Percentiles rank a stretch among this genome's conserved stretches.
These are phyloP conservation scores for Phyllotis vaccarum DNA, from an alignment of 2,797 vertebrate species.

Conservation along the genomic window DNA sequence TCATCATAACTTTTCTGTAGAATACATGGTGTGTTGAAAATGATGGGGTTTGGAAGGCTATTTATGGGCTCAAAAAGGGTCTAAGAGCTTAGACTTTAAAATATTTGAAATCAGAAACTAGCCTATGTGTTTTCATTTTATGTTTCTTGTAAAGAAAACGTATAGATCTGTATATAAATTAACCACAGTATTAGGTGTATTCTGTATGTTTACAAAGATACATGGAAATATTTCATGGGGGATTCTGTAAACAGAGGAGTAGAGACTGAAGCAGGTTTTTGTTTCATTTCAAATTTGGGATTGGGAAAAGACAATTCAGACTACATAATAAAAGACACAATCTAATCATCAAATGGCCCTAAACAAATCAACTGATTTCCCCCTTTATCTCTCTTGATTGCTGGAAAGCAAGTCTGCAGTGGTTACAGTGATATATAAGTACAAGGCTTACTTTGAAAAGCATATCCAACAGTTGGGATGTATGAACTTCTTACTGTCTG, in stretches of 20 bases:
- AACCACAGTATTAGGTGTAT: background rate
- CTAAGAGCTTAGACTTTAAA: background rate
- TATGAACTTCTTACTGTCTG: background rate
- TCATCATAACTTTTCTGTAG: background rate
- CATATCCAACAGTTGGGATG: background rate
- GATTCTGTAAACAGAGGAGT: background rate
- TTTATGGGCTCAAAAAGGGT: background rate
- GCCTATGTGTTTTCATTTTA: background rate
- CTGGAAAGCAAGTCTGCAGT: background rate
- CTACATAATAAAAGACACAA: background rate
- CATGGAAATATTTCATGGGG: conserved; percentile 21
- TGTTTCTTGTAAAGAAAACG: conserved; percentile 55
- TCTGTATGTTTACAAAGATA: background rate
- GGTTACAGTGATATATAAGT: conserved; percentile 53
- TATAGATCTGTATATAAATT: conserved; percentile 17
- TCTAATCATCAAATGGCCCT: background rate
- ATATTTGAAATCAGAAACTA: conserved; percentile 38
- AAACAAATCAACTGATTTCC: background rate
- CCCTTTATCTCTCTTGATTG: background rate
- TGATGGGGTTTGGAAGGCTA: background rate
- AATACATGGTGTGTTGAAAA: background rate
- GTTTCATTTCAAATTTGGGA: conserved; percentile 23
- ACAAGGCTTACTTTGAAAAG: conserved; percentile 29
- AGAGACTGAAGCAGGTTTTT: conserved; percentile 7
- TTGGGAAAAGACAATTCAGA: background rate